Conservation (phyloP, 1,140 invertebrate species). For the Drosophila obscura region DNA sequence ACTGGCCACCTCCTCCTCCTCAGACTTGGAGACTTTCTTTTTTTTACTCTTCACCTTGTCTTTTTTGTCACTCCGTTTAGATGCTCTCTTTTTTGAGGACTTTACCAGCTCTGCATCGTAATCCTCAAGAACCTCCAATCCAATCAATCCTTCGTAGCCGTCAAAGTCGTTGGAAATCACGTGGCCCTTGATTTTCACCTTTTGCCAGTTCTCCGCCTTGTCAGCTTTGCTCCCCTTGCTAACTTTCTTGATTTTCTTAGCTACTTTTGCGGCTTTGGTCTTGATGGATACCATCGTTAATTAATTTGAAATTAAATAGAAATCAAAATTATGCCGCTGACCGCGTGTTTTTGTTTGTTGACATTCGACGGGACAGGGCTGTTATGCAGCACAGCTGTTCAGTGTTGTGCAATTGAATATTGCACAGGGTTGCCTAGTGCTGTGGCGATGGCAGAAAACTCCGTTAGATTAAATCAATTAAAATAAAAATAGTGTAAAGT, state of each 20-base stretch:
- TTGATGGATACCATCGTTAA: slow-evolving; percentile 24
- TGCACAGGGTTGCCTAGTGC: slow-evolving; percentile 20
- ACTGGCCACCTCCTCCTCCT: slow-evolving; percentile 28
- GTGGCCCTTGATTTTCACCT: slow-evolving; percentile 81
- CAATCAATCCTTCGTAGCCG: slow-evolving; percentile 78
- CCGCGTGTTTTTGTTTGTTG: slow-evolving; percentile 64
- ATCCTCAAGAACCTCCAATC: slow-evolving; percentile 78
- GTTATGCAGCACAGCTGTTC: slow-evolving; percentile 25
- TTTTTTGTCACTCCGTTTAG: slow-evolving; percentile 3
- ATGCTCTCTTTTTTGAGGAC: slow-evolving; percentile 41
- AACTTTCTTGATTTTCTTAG: not conserved
- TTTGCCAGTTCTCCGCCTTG: slow-evolving; percentile 69
- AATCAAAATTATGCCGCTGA: slow-evolving; percentile 18
- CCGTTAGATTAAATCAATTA: no score
- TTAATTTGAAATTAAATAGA: slow-evolving; percentile 18
- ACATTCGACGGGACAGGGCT: slow-evolving; percentile 40
- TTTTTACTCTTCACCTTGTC: slow-evolving; percentile 25
- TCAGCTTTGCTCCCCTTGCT: not conserved
- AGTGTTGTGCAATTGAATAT: not conserved
- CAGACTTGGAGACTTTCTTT: slow-evolving; percentile 33
- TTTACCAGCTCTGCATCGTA: slow-evolving; percentile 68
- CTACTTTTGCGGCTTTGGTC: slow-evolving; percentile 24
- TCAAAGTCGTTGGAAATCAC: slow-evolving; percentile 74
- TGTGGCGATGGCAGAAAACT: no score
- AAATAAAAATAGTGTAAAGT: not conserved